These are phyloP conservation scores for Atopsyche davidsoni DNA, from an alignment of 1,140 invertebrate species.

Conservation along the genomic window DNA sequence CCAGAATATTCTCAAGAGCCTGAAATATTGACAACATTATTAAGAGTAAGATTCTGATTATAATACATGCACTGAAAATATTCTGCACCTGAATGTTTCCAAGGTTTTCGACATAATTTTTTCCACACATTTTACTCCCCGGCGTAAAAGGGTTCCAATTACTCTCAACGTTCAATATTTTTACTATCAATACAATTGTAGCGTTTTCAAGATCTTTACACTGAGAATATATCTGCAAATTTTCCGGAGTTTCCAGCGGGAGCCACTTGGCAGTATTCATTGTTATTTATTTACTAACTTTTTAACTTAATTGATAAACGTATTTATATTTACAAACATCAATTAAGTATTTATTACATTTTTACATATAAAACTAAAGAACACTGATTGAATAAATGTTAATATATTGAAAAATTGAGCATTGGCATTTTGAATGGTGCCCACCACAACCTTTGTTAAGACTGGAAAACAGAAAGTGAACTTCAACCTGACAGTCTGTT, in stretches of 20 bases:
- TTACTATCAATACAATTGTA: conserved; percentile 22
- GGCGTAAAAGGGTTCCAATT: conserved; percentile 37
- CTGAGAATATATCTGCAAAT: conserved; percentile 15
- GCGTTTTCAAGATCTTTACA: conserved; percentile 27
- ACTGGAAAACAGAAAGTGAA: conserved; percentile 24
- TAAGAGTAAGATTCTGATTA: neutral
- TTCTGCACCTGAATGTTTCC: conserved; percentile 44
- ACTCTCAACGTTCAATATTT: conserved; percentile 36
- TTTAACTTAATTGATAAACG: too few relatives aligned
- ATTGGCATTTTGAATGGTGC: neutral
- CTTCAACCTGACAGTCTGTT: conserved; percentile 24
- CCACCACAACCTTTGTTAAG: conserved; percentile 1
- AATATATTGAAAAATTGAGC: neutral
- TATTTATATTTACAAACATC: too few relatives aligned
- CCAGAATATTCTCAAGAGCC: conserved; percentile 46
- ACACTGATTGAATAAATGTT: neutral
- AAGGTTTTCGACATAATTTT: conserved; percentile 44
- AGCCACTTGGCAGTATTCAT: conserved; percentile 30
- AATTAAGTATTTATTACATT: too few relatives aligned
- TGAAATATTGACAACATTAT: conserved; percentile 30
- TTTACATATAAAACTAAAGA: too few relatives aligned
- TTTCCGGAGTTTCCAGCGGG: conserved; percentile 20
- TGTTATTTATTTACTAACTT: too few relatives aligned
- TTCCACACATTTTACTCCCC: conserved; percentile 36
- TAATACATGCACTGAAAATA: neutral